These are phyloP conservation scores for Aporophyla nigra DNA, from an alignment of 2,888 invertebrate species.

Conservation along the genomic window DNA sequence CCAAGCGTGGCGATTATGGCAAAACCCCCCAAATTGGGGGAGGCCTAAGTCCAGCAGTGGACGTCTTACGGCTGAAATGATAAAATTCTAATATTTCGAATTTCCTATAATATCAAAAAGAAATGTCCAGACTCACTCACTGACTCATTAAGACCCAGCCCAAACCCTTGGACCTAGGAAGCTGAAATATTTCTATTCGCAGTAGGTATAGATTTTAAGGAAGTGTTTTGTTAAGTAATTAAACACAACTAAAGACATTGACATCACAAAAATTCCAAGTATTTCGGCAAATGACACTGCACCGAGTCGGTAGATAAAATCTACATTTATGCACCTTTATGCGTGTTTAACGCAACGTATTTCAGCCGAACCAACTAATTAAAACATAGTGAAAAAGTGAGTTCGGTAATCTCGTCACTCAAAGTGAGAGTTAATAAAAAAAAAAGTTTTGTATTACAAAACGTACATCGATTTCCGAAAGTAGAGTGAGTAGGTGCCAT, in stretches of 20 bases:
- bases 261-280: not conserved
- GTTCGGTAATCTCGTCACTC: conserved; percentile 30
- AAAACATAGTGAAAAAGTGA: conserved; percentile 27
- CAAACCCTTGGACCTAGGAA: not conserved
- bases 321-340: conserved; percentile 24
- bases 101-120: not conserved
- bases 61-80: too few species aligned
- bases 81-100: not conserved
- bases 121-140: not conserved
- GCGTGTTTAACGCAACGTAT: conserved; percentile 47
- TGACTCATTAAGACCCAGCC: not conserved
- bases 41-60: too few species aligned
- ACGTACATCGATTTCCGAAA: conserved; percentile 66
- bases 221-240: not conserved
- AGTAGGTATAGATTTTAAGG: not conserved
- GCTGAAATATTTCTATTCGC: not conserved
- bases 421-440: conserved; percentile 34
- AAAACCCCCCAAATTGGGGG: too few species aligned
- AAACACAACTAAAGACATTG: not conserved
- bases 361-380: conserved; percentile 29
- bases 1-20: too few species aligned
- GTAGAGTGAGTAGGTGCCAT: conserved; percentile 64
- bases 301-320: conserved; percentile 11
- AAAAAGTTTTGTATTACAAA: conserved; percentile 47
- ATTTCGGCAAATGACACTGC: not conserved